Evolutionary conservation across 2,797 vertebrate genomes (phyloP).

Genomic region (Oreonectes daqikongensis): DNA sequence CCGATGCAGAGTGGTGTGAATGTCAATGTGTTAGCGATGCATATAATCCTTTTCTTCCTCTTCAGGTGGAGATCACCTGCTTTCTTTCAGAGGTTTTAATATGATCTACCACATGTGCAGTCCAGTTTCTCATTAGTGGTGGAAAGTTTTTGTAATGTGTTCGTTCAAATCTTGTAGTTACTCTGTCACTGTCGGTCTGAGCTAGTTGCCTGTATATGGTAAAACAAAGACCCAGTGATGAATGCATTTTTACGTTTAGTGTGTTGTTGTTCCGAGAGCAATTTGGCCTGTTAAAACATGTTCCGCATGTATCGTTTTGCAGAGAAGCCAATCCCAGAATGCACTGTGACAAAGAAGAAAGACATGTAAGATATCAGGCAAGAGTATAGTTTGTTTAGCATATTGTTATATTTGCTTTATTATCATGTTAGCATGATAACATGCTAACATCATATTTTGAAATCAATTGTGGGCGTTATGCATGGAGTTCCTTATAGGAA

Average conservation of each 20-base stretch:
- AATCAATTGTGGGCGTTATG: not conserved
- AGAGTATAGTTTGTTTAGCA: too few species aligned
- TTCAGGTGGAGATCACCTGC: conserved; percentile 29
- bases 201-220: conserved; percentile 6
- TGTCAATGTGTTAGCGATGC: not conserved
- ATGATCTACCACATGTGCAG: conserved; percentile 25
- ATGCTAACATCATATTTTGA: not conserved
- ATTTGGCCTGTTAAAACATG: not conserved
- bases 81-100: conserved; percentile 23
- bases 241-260: conserved; percentile 1
- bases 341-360: not conserved
- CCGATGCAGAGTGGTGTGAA: not conserved
- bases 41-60: not conserved
- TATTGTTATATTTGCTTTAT: too few species aligned
- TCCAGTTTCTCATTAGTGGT: conserved; percentile 18
- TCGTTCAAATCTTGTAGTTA: not conserved
- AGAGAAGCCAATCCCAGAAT: not conserved
- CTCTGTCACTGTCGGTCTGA: conserved; percentile 3
- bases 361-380: too few species aligned
- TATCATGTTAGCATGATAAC: too few species aligned
- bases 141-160: conserved; percentile 18
- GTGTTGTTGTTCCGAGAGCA: not conserved
- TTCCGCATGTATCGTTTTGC: not conserved
- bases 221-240: not conserved
- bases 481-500: too few species aligned